Evolutionary conservation across 92 coral and sea anemone genomes (phyloP).

Genomic region (Pocillopora grandis): DNA sequence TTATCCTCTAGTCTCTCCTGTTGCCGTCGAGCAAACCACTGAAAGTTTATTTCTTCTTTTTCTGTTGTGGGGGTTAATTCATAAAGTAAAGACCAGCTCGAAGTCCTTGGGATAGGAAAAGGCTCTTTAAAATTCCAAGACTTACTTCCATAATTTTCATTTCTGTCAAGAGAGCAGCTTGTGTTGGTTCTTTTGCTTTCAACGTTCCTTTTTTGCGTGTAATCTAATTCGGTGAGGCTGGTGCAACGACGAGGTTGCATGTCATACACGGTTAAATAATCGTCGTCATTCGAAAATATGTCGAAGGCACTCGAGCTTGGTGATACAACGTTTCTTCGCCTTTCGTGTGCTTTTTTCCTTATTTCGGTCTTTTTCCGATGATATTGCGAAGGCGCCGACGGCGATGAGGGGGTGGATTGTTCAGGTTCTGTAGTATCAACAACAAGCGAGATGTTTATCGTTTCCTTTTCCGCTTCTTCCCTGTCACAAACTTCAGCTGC

Average conservation of each 20-base stretch:
- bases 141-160: background rate
- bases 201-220: background rate
- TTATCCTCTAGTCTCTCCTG: slow-evolving; percentile 69
- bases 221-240: slow-evolving; percentile 7
- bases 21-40: slow-evolving; percentile 64
- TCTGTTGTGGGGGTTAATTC: background rate
- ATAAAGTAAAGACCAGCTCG: slow-evolving; percentile 11
- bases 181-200: background rate
- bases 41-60: slow-evolving; percentile 21
- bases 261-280: background rate
- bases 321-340: slow-evolving; percentile 20
- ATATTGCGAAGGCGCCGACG: slow-evolving; percentile 44
- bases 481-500: background rate
- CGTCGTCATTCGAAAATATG: background rate
- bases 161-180: background rate
- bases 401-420: slow-evolving; percentile 35
- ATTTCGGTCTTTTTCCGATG: slow-evolving; percentile 56
- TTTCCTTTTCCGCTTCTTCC: background rate
- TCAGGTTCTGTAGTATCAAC: slow-evolving; percentile 3
- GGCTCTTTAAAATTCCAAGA: background rate
- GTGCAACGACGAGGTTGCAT: slow-evolving; percentile 1
- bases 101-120: background rate
- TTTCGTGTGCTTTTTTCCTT: slow-evolving; percentile 38
- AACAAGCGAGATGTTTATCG: background rate
- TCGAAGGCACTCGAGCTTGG: slow-evolving; percentile 8